Base-by-base conservation (phyloP, 2,888 invertebrate species). In the Torymus tubicola region DNA sequence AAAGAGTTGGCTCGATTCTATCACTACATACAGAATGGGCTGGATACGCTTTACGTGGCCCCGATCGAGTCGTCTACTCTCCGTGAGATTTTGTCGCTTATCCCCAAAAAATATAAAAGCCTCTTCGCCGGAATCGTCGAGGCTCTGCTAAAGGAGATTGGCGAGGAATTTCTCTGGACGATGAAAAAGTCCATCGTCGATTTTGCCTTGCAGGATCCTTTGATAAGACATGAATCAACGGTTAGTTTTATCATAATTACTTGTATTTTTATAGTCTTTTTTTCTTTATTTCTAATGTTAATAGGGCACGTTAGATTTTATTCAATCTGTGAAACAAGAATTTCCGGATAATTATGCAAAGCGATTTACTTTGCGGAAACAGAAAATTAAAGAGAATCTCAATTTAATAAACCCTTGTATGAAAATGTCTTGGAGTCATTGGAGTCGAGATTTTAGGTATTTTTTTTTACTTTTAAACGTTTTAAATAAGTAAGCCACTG, bases 161-260 rank as follows among this genome's bases (percentile, higher is more conserved):
- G 95, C 85, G 95, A 96, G 82, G 97, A 97, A 86, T 98, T 96
- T 88, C 93, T 96, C 88, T 93, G 95, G 89, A 95, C 96, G 83
- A 96, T 98, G 89, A 98, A 98, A 88, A 97, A 96, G 89, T 96
- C 98, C 0, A 96, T 96, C 81, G 95, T 98, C 0, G 97, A 98
- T 90, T 98, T 96, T 90, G 97, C 97, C 0, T 92, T 98, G 11
- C 94, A 94, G 86, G 96, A 97, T 91, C 95, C 96, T 0, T 92
- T 92, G 18, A 71, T 61, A 18, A 81, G 84, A 13, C 52, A 61
- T 2, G 53, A 16, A 53, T n/a, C 52, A 8, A 18, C 16, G 80
- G 80, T 80, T 65, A 1, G 68, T 1, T 16, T 65, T 64, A 16
- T 21, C 13, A 10, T 14, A 60, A 18, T 11, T 69, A 55, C 12